A percentile compares a stretch with the other conserved stretches of the same genome.
phyloP scores from a whole-genome alignment of 2,113 vertebrate species.

The Synchiropus splendidus region DNA sequence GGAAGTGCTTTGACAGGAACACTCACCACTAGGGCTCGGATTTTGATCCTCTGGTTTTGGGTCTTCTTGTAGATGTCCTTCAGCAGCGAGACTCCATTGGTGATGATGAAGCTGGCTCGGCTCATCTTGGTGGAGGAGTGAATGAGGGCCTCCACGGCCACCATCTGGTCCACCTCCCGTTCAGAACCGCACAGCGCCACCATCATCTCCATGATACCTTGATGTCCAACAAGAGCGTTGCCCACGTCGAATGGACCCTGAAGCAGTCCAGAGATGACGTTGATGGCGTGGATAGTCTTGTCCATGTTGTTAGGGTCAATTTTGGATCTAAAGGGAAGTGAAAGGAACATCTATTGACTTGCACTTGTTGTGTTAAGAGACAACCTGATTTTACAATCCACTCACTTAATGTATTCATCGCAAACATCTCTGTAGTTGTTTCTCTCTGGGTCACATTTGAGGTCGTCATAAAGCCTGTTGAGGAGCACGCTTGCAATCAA shows the following conservation, averaged over 20 bases:
- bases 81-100: conserved; percentile 82
- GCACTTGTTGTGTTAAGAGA: background rate
- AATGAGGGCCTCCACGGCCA: conserved; percentile 92
- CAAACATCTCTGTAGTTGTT: conserved; percentile 82
- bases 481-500: conserved; percentile 88
- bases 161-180: conserved; percentile 88
- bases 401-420: conserved; percentile 86
- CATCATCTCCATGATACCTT: conserved; percentile 98
- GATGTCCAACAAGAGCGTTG: conserved; percentile 78
- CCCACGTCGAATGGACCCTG: conserved; percentile 93
- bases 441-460: conserved; percentile 86
- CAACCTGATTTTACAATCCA: conserved; percentile 5
- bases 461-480: conserved; percentile 84
- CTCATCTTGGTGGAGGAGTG: conserved; percentile 91
- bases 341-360: background rate
- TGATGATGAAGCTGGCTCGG: conserved; percentile 89
- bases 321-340: conserved; percentile 70
- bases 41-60: conserved; percentile 95
- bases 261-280: conserved; percentile 84
- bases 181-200: conserved; percentile 88
- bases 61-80: conserved; percentile 98
- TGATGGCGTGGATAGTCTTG: conserved; percentile 89
- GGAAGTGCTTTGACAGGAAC: background rate
- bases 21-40: conserved; percentile 89
- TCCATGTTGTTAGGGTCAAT: conserved; percentile 95